Evolutionary conservation across 2,113 vertebrate species (phyloP), one percentile per base, ranked within the genome.

Genomic region (Fulmarus glacialis): DNA sequence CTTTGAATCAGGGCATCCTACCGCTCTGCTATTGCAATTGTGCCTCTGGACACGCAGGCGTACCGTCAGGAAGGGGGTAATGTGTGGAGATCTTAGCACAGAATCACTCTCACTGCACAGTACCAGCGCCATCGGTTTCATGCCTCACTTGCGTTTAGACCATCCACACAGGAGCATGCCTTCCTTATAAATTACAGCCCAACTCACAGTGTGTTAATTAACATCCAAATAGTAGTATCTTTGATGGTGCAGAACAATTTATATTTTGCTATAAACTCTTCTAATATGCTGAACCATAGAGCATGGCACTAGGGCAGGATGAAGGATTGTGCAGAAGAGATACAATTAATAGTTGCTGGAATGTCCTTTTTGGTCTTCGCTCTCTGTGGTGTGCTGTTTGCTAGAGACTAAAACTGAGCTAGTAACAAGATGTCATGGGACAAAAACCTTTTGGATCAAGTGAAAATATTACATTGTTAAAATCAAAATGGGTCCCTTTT

Each of bases 401-500:
- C 78, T 74, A 62, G 55, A 34, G 50, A 90, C 87, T 91, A 86
- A 87, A 96, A 79, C 70, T 20, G 58, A 91, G 74, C 72, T 91
- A 73, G 87, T 86, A 96, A 94, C 81, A 91, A 95, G 91, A 88
- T 96, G 91, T 93, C 91, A 93, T 88, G 94, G 94, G 91, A 94
- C 89, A 96, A 91, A 96, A 88, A 58, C 74, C 91, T 91, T 94
- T 86, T 12, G 47, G 84, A 95, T 88, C 84, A 91, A 97, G 91
- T 77, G 74, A 96, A 95, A 90, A 97, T 91, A 88, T 83, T 81
- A 86, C 94, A 95, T 93, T 97, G 95, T 96, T 97, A 95, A 95
- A 93, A 94, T 86, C 67, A 95, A 97, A 97, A 97, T 95, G 91
- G 32, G 71, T 86, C 82, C 87, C 87, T 96, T 96, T 52, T 93